Base-by-base conservation (phyloP, 53 echinoderm and acorn worm species). In the Luidia sarsii region DNA sequence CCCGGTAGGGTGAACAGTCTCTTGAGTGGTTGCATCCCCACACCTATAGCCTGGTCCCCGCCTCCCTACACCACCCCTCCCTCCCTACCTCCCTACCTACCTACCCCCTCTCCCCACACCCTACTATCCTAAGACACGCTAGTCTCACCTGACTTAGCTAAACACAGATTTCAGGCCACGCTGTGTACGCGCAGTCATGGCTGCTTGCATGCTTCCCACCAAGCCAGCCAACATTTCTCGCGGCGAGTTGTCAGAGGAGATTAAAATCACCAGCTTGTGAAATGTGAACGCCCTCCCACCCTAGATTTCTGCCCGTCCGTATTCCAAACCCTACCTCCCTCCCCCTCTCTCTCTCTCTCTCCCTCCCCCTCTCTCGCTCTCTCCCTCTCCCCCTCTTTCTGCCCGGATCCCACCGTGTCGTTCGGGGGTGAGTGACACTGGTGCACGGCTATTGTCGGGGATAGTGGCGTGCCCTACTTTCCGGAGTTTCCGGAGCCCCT, bases 211-310 rank as follows among this genome's bases (percentile, higher is more conserved):
- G 59, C 14, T 15, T 8, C 27, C 59, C 6, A 11, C 41, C 6
- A 41, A 41, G 41, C 6, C 11, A 41, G 6, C 41, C 27, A 18
- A 48, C 30, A 36, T 39, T 32, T 33, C 77, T 77, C 23, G 31
- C 77, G 77, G 62, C 77, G 31, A 16, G 16, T 33, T 77, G 77
- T 77, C 77, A 77, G 45, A 20, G 20, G 24, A 24, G 77, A 77
- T 77, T 77, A 77, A 62, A 46, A 61, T 77, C 77, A 61, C 77
- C 48, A 50, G 65, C 43, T 65, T 52, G 50, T 65, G 54, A 66
- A 66, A 81, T 66, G 81, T 81, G 67, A 65, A 65, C 67, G 67
- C 64, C 81, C 67, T 65, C 81, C 66, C 23, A 65, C 50, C 81
- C 67, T 52, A 36, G 33, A 39, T 67, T 67, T 64, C 32, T 57